phyloP scores from a whole-genome alignment of 2,888 invertebrate genomes.

The Luperina testacea region DNA sequence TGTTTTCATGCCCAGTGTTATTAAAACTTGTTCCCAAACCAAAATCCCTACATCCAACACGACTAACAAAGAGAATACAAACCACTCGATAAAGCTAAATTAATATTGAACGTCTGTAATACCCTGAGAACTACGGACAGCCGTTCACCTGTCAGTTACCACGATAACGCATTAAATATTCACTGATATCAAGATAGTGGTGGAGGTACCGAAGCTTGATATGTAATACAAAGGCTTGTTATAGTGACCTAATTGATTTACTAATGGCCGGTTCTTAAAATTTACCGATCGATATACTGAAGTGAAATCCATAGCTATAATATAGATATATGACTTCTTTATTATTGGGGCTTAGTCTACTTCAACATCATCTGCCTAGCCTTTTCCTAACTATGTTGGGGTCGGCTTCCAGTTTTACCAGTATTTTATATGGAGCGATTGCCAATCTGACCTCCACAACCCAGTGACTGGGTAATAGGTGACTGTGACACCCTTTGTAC shows the following conservation, averaged over 20 bases:
- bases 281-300: not conserved
- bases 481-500: too few species aligned
- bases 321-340: not conserved
- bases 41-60: not conserved
- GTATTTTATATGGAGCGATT: too few species aligned
- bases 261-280: not conserved
- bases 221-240: not conserved
- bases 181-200: conserved; percentile 31
- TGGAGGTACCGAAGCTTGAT: not conserved
- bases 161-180: conserved; percentile 48
- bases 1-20: not conserved
- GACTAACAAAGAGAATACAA: not conserved
- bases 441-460: too few species aligned
- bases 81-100: conserved; percentile 22
- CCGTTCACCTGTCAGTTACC: conserved; percentile 28
- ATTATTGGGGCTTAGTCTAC: not conserved
- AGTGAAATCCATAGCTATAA: not conserved
- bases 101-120: conserved; percentile 46
- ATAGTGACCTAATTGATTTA: conserved; percentile 28
- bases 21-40: not conserved
- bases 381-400: too few species aligned
- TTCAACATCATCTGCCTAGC: not conserved
- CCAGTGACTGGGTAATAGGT: too few species aligned
- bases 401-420: too few species aligned
- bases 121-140: conserved; percentile 39